phyloP scores from a whole-genome alignment of 2,113 vertebrate genomes.

The Phrynosoma platyrhinos region DNA sequence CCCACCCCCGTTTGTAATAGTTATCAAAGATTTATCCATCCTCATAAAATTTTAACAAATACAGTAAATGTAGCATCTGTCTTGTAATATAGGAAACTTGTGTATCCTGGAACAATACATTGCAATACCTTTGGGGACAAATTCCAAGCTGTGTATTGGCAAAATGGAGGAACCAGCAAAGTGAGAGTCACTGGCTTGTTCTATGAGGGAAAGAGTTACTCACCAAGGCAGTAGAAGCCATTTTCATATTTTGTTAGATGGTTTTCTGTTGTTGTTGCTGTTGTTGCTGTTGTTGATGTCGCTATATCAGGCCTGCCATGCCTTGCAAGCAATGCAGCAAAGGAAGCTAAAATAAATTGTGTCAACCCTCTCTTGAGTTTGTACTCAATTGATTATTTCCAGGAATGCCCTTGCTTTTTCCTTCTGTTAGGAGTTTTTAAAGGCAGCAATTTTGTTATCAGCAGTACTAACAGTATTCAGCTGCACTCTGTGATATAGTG shows the following conservation, averaged over 20 bases:
- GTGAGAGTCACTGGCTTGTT: neutral
- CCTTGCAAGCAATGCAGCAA: neutral
- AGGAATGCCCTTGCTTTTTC: neutral
- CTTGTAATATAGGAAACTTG: neutral
- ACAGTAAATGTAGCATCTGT: neutral
- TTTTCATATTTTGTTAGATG: neutral
- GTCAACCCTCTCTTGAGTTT: neutral
- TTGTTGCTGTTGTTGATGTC: too few relatives aligned
- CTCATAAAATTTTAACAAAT: neutral
- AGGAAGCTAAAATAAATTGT: neutral
- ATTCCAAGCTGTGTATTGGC: slow-evolving; percentile 35
- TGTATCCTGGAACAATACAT: neutral
- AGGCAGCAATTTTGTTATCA: neutral
- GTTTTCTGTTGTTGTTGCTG: too few relatives aligned
- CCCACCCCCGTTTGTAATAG: neutral
- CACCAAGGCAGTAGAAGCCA: neutral
- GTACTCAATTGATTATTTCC: slow-evolving; percentile 2
- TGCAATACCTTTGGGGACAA: neutral
- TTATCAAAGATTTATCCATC: neutral
- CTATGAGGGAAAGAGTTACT: slow-evolving; percentile 5
- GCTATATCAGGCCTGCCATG: neutral
- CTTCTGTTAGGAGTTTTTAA: neutral
- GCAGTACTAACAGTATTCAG: fast-evolving
- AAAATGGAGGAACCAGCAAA: slow-evolving; percentile 26
- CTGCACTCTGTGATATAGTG: fast-evolving